Conservation (phyloP, 2,113 vertebrate species). For the Colius striatus region DNA sequence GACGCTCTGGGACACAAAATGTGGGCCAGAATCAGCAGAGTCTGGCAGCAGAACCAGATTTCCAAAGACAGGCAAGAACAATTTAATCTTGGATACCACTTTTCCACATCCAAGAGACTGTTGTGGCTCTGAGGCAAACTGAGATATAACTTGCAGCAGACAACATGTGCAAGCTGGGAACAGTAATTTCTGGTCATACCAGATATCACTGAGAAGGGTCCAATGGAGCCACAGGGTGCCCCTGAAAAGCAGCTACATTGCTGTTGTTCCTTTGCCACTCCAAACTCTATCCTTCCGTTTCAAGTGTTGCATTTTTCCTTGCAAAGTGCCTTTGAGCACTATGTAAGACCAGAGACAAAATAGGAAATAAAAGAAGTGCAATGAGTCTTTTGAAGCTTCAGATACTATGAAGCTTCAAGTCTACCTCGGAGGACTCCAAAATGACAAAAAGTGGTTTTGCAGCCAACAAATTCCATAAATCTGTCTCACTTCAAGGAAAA, state of each 20-base stretch:
- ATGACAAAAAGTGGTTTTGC: not conserved
- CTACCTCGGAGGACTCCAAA: fast-evolving
- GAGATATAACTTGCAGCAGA: not conserved
- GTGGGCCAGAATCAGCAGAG: not conserved
- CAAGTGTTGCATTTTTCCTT: not conserved
- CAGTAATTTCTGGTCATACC: not conserved
- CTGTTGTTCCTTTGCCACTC: fast-evolving
- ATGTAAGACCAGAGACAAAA: fast-evolving
- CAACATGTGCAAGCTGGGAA: not conserved
- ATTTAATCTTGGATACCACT: not conserved
- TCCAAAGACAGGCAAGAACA: not conserved
- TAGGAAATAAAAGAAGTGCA: not conserved
- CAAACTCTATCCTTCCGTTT: not conserved
- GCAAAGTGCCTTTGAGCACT: not conserved
- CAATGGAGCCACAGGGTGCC: fast-evolving
- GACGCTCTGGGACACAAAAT: not conserved
- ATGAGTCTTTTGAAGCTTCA: not conserved
- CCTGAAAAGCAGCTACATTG: not conserved
- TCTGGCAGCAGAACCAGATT: not conserved
- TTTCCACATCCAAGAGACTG: not conserved
- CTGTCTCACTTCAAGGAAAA: not conserved
- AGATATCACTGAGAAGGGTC: fast-evolving
- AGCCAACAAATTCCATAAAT: not conserved
- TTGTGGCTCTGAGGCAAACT: not conserved
- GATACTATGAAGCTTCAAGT: not conserved